Percentiles rank a stretch among this genome's conserved stretches.
Evolutionary conservation across 1,140 invertebrate genomes (phyloP).

Genomic region (Procambarus clarkii): DNA sequence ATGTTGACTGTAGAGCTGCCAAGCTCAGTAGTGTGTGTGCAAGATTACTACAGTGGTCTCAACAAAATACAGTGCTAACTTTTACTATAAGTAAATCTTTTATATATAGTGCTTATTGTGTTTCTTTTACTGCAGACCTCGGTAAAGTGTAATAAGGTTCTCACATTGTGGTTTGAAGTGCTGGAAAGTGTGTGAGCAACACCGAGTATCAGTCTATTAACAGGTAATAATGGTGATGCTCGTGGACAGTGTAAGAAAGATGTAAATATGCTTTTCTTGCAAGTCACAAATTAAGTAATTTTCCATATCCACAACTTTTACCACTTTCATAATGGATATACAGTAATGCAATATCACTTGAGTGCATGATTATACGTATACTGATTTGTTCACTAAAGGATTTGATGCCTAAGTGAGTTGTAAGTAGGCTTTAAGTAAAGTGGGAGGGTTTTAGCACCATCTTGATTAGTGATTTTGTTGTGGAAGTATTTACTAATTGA

Average conservation of each 20-base stretch:
- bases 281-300: not conserved
- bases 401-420: not conserved
- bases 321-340: not conserved
- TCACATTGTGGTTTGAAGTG: not conserved
- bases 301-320: not conserved
- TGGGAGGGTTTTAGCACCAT: not conserved
- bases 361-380: not conserved
- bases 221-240: not conserved
- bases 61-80: conserved; percentile 7
- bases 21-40: not conserved
- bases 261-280: not conserved
- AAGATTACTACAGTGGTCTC: not conserved
- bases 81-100: conserved; percentile 5
- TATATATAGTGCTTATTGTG: conserved; percentile 1
- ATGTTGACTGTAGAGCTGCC: not conserved
- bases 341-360: not conserved
- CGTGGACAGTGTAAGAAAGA: not conserved
- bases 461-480: not conserved
- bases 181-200: not conserved
- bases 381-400: not conserved
- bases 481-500: not conserved
- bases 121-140: conserved; percentile 9
- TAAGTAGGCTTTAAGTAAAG: not conserved
- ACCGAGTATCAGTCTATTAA: not conserved
- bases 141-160: not conserved